Evolutionary conservation across 2,797 vertebrate genomes (phyloP).

Genomic region (Erethizon dorsatum): DNA sequence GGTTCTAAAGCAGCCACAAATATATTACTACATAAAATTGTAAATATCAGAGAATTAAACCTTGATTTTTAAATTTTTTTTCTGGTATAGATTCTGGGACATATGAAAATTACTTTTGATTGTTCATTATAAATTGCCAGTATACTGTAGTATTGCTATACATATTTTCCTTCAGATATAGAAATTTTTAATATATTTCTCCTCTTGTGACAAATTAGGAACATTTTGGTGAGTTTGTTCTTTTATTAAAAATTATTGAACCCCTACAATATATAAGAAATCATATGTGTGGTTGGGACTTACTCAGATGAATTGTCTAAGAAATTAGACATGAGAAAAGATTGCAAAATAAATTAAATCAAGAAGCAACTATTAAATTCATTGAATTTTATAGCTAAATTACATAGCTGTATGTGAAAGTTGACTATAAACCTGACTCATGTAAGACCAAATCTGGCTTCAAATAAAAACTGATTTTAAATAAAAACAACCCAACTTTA

Average conservation of each 20-base stretch:
- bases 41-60: conserved; percentile 58
- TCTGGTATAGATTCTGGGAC: neutral
- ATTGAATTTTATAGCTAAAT: conserved; percentile 60
- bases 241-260: conserved; percentile 37
- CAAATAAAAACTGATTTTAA: conserved; percentile 30
- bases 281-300: neutral
- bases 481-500: neutral
- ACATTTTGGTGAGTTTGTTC: conserved; percentile 16
- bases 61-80: conserved; percentile 47
- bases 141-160: neutral
- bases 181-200: conserved; percentile 38
- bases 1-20: conserved; percentile 81
- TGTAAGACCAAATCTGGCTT: neutral
- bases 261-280: neutral
- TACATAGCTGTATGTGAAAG: neutral
- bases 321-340: conserved; percentile 48
- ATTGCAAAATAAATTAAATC: conserved; percentile 57
- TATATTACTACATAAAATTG: conserved; percentile 68
- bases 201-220: neutral
- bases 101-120: conserved; percentile 15
- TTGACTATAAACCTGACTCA: neutral
- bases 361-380: conserved; percentile 52
- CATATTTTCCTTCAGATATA: neutral
- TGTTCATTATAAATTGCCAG: conserved; percentile 11
- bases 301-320: conserved; percentile 53